Base-by-base conservation (phyloP, 2,888 invertebrate species). In the Clanis bilineata region DNA sequence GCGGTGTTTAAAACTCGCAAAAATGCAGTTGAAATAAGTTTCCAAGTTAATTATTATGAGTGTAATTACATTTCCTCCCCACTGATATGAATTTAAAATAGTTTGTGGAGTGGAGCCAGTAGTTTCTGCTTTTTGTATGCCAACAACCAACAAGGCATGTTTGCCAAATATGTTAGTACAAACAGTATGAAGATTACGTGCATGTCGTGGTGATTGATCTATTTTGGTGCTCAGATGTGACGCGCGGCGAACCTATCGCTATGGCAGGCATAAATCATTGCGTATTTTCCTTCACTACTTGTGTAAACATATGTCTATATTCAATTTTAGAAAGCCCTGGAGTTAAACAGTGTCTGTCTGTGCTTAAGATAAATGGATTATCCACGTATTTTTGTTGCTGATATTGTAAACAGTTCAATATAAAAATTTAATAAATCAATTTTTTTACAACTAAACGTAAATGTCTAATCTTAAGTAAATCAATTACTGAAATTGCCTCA, bases 151-250 rank as follows among this genome's bases (percentile, higher is more conserved):
- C 22, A 32, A 32, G 28, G 32, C 28, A 32, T 51, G 18, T 51
- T 51, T 51, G 51, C 51, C 51, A 51, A 51, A 51, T 32, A 32
- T 15, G 18, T 51, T 32, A 21, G 18, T 28, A 18, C 51, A 32
- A 51, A 51, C 32, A 51, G 28, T 23, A 18, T 15, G 51, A 51
- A 51, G 51, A 51, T 51, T 51, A 51, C 51, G 32, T 28, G 15
- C 18, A 51, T 51, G 28, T 51, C 32, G 28, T 51, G 15, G 18
- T 51, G 51, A 51, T 51, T 51, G 51, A 51, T 51, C 51, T 51
- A 32, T 51, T 51, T 51, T 51, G 51, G 32, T 28, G 32, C 51
- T 51, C 51, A 21, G 51, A 51, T 51, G 51, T 51, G 51, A 51
- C 51, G 32, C 32, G 51, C 18, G 51, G 32, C 51, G 51, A 51